phyloP scores from a whole-genome alignment of 2,113 vertebrate genomes.

The Megaleporinus macrocephalus region DNA sequence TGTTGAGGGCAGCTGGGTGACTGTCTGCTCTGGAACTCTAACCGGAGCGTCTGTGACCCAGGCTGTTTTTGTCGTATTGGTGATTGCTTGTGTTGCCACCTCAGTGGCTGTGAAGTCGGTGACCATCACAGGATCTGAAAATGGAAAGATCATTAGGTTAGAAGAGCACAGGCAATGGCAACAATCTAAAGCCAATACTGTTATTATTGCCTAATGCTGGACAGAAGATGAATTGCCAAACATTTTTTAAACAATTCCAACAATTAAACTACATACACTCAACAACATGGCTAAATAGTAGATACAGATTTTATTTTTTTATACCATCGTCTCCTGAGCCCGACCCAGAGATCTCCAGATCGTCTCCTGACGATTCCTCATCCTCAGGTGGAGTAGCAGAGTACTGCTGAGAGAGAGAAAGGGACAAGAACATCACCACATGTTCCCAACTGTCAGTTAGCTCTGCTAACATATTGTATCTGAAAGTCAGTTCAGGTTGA shows the following conservation, averaged over 20 bases:
- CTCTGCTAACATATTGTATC: too few species aligned
- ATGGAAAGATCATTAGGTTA: not conserved
- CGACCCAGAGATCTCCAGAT: constrained; percentile 38
- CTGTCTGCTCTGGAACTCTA: not conserved
- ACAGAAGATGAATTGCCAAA: too few species aligned
- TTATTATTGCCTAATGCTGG: too few species aligned
- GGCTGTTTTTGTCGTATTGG: constrained; percentile 1
- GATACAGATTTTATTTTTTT: not conserved
- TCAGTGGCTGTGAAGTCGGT: not conserved
- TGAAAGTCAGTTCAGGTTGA: too few species aligned
- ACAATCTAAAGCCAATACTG: not conserved
- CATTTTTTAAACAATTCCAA: not conserved
- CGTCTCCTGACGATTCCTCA: constrained; percentile 52
- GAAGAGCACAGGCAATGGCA: not conserved
- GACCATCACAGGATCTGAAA: not conserved
- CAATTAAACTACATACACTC: too few species aligned
- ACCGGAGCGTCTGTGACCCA: constrained; percentile 19
- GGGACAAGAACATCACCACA: too few species aligned
- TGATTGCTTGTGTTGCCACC: not conserved
- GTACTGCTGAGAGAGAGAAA: not conserved
- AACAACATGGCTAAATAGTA: not conserved
- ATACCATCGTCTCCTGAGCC: constrained; percentile 43
- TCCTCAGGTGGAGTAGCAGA: constrained; percentile 18
- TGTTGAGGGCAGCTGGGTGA: not conserved
- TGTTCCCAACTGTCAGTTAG: not conserved